Evolutionary conservation across 2,888 invertebrate species (phyloP), one percentile per base, ranked within the genome.

Genomic region (Rhamphomyia laevipes): DNA sequence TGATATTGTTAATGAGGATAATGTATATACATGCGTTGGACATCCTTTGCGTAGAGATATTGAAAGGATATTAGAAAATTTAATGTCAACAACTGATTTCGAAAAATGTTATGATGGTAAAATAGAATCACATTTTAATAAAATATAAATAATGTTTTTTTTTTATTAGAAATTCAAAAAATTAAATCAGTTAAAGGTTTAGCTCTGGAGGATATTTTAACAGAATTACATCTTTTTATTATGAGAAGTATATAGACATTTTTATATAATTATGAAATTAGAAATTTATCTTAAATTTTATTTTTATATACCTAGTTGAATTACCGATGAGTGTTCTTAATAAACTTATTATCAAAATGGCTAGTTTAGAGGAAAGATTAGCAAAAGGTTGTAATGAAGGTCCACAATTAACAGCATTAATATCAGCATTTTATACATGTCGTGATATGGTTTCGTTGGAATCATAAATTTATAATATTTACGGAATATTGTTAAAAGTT

Each of bases 21-120:
- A 84, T 65, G 96, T 80, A 3, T 99, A 99, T 70, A 83, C 84
- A 2, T 99, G 97, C 68, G 94, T 97, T 30, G 99, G 97, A 0
- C 96, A 99, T 71, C 99, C 99, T 3, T 73, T 91, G 17, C 84
- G 87, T 48, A 75, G 78, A 30, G 96, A 99, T 65, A 89, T 99
- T 61, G 84, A 84, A 61, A 81, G 78, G 59, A 89, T 97, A 54
- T 75, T 95, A 21, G 84, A 87, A 63, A 90, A 90, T 82, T 73
- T 97, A 58, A 73, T 69, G 11, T 62, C 64, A 1, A 63, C 62
- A 9, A 56, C 57, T 16, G 62, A 57, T 38, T 66, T 69, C 52
- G 61, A 66, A 45, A 49, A 58, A 2, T 65, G 68, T 1, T 69
- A 61, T 46, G 58, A 68, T 53, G 65, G 69, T 67, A 50, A 51